Evolutionary conservation across 2,113 vertebrate species (phyloP), one percentile per base, ranked within the genome.

Genomic region (Sebastes schlegelii): DNA sequence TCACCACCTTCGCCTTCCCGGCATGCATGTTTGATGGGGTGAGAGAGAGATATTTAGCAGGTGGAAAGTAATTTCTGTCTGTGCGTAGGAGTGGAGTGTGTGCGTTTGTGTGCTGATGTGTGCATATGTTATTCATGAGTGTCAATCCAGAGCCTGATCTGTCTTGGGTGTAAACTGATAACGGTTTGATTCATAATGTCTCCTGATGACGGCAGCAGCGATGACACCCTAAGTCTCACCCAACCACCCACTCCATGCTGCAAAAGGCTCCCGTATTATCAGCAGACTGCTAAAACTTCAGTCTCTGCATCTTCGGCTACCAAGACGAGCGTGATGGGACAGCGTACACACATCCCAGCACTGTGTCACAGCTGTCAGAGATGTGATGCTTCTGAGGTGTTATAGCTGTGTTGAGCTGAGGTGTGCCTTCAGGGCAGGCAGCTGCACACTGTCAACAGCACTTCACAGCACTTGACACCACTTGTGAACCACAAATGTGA

Each of bases 1-100:
- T 85, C 74, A 74, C 67, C 84, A 86, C 78, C 71, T 82, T 86
- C 72, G 23, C 71, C 77, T 80, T 80, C 64, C 42, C 80, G 79
- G 62, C 81, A 81, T 86, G 42, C 70, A 81, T 65, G 16, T 89
- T 90, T 86, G 83, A 92, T 79, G 88, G 80, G 54, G 80, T 78
- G 80, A 85, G 77, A 84, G 77, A 84, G 84, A 90, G 84, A 90
- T 86, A 78, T 74, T 84, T 66, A 80, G 80, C 62, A 49, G 67
- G 75, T 66, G 52, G 66, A 77, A 67, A 51, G 72, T 82, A 23
- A 80, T 88, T 86, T 83, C 13, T 68, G 51, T 69, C 54, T 34
- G 1, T 46, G 74, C 45, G 77, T 79, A 75, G 61, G 74, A 70
- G 77, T 60, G 34, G 49, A 80, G 72, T 48, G 79, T 58, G 66